A percentile compares a stretch with the other conserved stretches of the same genome.
Evolutionary conservation across 2,888 invertebrate genomes (phyloP).

Genomic region (Disparrhopalites patrizii): DNA sequence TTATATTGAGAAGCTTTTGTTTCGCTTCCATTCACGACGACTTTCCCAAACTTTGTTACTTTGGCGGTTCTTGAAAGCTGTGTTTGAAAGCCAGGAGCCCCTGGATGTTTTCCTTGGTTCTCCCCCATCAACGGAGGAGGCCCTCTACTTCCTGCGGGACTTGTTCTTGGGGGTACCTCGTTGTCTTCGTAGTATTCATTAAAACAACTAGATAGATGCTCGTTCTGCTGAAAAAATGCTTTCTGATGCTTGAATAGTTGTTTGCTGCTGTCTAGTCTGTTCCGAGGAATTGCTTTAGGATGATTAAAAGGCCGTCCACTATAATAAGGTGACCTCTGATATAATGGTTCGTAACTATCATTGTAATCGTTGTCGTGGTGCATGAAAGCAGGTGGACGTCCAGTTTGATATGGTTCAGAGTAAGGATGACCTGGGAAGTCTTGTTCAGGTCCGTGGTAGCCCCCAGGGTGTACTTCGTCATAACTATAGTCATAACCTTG

Average conservation of each 20-base stretch:
- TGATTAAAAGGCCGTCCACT: neutral
- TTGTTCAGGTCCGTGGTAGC: neutral
- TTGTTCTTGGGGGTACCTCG: neutral
- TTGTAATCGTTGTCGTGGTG: neutral
- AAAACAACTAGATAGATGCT: too few relatives aligned
- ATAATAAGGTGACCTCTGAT: constrained; percentile 2
- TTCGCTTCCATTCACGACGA: neutral
- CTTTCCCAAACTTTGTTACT: constrained; percentile 17
- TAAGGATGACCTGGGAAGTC: neutral
- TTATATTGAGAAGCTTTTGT: neutral
- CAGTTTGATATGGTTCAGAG: neutral
- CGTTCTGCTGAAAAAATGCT: too few relatives aligned
- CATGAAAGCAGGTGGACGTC: constrained; percentile 5
- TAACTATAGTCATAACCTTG: constrained; percentile 7
- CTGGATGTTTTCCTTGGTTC: neutral
- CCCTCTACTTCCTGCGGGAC: neutral
- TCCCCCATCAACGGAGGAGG: constrained; percentile 8
- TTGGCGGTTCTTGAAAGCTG: constrained; percentile 10
- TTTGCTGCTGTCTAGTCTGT: too few relatives aligned
- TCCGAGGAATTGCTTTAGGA: too few relatives aligned
- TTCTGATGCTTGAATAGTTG: too few relatives aligned
- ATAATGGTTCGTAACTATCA: neutral
- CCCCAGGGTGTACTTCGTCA: neutral
- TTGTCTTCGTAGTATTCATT: neutral
- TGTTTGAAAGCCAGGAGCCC: neutral